Base-by-base conservation (phyloP, 2,888 invertebrate species). In the Bombyx huttoni region DNA sequence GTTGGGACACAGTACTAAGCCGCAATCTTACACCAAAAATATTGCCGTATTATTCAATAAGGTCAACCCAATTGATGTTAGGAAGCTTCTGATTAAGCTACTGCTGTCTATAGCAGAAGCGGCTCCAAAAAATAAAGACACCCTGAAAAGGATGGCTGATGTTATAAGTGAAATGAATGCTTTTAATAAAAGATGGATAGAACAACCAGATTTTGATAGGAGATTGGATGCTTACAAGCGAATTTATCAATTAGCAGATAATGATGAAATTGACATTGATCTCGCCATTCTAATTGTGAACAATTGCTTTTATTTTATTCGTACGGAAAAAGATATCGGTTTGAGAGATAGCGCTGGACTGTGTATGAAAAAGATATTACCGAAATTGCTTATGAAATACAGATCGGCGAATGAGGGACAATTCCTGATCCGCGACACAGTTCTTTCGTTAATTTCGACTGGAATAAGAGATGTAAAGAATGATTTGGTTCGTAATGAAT, bases 131-230 rank as follows among this genome's bases (percentile, higher is more conserved):
- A 76, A 85, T 59, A 81, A 82, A 54, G 80, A 86, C 10, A 59
- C 79, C 46, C 66, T 92, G 50, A 85, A 87, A 48, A 83, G 89
- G 52, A 86, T 90, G 52, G 87, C 91, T 0, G 74, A 87, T 12
- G 67, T 94, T 12, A 78, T 94, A 3, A 71, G 74, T 7, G 91
- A 94, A 73, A 89, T 98, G 63, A 98, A 98, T 79, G 93, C 98
- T 0, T 97, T 93, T 90, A 95, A 98, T 78, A 90, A 91, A 48
- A 91, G 93, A 58, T 95, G 95, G 92, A 90, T 98, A n/a, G 98
- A 98, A 64, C 98, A 98, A 71, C 97, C 98, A 0, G 97, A 98
- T 81, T 97, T 95, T 65, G 92, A 94, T 56, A 90, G 90, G 62
- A 90, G 98, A 62, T 87, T 98, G 24, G 92, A 93, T 52, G 94